Evolutionary conservation across 2,888 invertebrate genomes (phyloP).

Genomic region (Eustalomyia histrio): DNA sequence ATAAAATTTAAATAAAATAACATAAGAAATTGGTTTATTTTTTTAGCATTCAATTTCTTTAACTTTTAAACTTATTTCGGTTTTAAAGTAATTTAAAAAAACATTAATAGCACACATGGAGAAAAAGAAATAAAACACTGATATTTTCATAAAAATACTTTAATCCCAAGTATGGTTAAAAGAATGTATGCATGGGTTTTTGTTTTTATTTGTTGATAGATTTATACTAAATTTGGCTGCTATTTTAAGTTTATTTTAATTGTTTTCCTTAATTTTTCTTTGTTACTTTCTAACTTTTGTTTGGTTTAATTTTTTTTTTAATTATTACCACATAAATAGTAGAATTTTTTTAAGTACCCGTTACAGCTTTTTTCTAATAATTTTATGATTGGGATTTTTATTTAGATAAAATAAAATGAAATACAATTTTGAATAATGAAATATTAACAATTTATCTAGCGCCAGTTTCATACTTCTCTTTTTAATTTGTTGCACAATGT

Average conservation of each 20-base stretch:
- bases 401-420: not conserved
- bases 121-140: too few relatives aligned
- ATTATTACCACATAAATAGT: not conserved
- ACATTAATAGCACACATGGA: too few relatives aligned
- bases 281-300: not conserved
- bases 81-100: too few relatives aligned
- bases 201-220: not conserved
- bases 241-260: not conserved
- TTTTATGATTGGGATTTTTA: not conserved
- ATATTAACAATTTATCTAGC: too few relatives aligned
- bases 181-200: not conserved
- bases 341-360: not conserved
- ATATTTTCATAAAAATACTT: too few relatives aligned
- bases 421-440: too few relatives aligned
- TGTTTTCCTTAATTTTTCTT: not conserved
- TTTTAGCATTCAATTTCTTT: not conserved
- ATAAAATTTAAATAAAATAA: not conserved
- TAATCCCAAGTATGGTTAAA: too few relatives aligned
- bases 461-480: not conserved
- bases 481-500: not conserved
- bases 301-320: not conserved
- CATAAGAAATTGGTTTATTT: not conserved
- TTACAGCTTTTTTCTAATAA: not conserved
- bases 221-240: conserved; percentile 1
- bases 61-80: not conserved